These are phyloP conservation scores for Gasteruption jaculator DNA, from an alignment of 2,888 invertebrate species.

Conservation along the genomic window DNA sequence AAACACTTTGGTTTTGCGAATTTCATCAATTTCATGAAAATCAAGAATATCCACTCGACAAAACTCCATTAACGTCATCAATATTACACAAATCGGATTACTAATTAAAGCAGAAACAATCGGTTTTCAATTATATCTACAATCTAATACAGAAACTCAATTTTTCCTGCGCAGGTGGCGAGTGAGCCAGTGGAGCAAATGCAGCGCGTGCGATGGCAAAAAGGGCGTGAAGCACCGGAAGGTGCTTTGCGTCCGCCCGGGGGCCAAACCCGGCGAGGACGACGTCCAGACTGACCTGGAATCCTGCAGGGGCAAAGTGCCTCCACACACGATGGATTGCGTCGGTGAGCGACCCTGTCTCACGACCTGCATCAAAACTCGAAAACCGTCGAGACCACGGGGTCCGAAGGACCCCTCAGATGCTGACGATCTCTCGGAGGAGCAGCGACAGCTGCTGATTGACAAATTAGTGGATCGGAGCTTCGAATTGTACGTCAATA, in stretches of 20 bases:
- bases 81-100: too few relatives aligned
- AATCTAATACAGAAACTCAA: background rate
- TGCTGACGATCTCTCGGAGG: conserved; percentile 7
- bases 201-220: conserved; percentile 55
- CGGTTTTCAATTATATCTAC: too few relatives aligned
- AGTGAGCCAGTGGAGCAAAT: conserved; percentile 62
- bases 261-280: conserved; percentile 49
- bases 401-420: conserved; percentile 11
- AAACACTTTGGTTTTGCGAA: too few relatives aligned
- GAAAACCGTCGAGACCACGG: conserved; percentile 18
- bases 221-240: conserved; percentile 51
- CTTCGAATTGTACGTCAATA: conserved; percentile 29
- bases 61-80: too few relatives aligned
- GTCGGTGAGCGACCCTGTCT: conserved; percentile 33
- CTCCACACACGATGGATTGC: conserved; percentile 33
- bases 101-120: too few relatives aligned
- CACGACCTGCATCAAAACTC: conserved; percentile 31
- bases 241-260: conserved; percentile 54
- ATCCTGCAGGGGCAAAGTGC: conserved; percentile 35
- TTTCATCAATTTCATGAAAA: too few relatives aligned
- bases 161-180: conserved; percentile 65
- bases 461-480: conserved; percentile 33
- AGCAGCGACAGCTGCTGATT: conserved; percentile 20
- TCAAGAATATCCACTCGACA: too few relatives aligned
- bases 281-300: conserved; percentile 43